Base-by-base conservation (phyloP, 2,113 vertebrate species). In the Osmerus eperlanus region DNA sequence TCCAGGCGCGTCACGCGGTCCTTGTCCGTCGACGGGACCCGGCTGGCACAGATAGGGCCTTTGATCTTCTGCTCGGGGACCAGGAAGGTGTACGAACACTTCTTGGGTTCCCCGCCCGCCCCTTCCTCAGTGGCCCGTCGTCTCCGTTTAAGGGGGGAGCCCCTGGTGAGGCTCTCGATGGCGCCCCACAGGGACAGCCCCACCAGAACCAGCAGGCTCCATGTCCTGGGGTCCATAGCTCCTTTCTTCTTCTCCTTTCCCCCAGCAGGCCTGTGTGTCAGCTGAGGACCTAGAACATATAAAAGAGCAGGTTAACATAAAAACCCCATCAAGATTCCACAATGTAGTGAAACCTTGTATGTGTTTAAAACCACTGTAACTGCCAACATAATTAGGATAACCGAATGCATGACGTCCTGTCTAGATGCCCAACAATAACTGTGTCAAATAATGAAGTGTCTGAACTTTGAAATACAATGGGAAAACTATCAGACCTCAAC, bases 61-160 rank as follows among this genome's bases (percentile, higher is more conserved):
- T 96, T 99, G 83, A 99, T 96, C 89, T 95, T 99, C 79, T 98
- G 96, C 85, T 99, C 95, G 0, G 97, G 97, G 2, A 99, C 95
- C 90, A 99, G 87, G 83, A 99, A 99, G 0, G 97, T 99, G 81
- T 99, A 99, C 4, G 95, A 94, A 73, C 97, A 99, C 80, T 94
- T 96, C 83, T 92, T 95, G 19, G 81, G 89, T 78, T 93, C 92
- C n/a, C 90, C 93, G 32, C 21, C 62, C 11, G 7, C 41, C 4
- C 6, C 72, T 60, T 84, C 80, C 54, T 88, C 89, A 12, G 90
- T 79, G 21, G 94, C 91, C 4, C 96, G 94, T 71, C 94, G 90
- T 83, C 88, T 90, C 14, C 92, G 92, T 53, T 82, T 84, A 18
- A 90, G 73, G 69, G 88, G 66, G 15, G 88, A 79, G 65, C 85